Conservation (phyloP, 2,888 invertebrate genomes). For the Drosophila anomelani region DNA sequence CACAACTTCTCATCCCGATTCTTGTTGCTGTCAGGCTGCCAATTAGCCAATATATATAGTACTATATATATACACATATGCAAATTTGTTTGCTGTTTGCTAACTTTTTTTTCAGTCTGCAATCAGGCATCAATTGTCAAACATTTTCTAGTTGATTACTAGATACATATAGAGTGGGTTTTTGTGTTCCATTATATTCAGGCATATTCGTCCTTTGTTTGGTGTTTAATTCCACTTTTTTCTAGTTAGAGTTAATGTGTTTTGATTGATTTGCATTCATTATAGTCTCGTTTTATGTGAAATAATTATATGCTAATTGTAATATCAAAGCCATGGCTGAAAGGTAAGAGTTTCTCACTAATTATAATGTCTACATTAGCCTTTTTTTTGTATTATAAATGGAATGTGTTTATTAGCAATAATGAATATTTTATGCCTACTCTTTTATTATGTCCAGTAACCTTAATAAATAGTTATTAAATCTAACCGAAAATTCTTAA, state of each 20-base stretch:
- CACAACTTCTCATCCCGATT: conserved; percentile 52
- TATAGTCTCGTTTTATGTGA: not conserved
- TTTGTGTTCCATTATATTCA: conserved; percentile 4
- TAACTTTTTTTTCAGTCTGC: conserved; percentile 37
- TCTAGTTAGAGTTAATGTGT: conserved; percentile 4
- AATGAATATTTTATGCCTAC: not conserved
- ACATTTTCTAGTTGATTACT: conserved; percentile 39
- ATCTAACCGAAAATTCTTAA: not conserved
- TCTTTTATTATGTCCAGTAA: not conserved
- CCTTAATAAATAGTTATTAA: not conserved
- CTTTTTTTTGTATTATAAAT: not conserved
- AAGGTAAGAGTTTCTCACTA: conserved; percentile 23
- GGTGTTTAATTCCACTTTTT: conserved; percentile 1
- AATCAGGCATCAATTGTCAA: conserved; percentile 73
- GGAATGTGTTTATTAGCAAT: not conserved
- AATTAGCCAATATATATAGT: conserved; percentile 49
- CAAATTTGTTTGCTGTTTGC: conserved; percentile 48
- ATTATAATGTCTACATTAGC: not conserved
- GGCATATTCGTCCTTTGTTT: conserved; percentile 15
- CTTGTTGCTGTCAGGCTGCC: conserved; percentile 59
- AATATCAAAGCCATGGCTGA: not conserved
- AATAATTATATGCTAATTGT: conserved; percentile 13
- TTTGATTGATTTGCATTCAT: conserved; percentile 19
- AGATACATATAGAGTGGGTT: conserved; percentile 1
- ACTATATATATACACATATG: conserved; percentile 22